phyloP scores from a whole-genome alignment of 53 echinoderm and acorn worm species.

The Apostichopus leukothele region DNA sequence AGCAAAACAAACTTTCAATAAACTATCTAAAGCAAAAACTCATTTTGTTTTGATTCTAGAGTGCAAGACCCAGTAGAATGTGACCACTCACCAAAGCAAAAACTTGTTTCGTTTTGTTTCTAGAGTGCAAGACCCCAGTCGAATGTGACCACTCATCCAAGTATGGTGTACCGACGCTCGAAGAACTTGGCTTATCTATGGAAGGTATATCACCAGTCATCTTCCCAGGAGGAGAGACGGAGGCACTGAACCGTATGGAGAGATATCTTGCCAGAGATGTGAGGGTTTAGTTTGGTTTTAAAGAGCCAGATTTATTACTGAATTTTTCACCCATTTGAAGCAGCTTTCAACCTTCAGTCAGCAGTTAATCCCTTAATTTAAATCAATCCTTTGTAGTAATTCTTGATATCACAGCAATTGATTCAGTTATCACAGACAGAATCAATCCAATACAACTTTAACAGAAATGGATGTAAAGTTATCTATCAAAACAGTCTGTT shows the following conservation, averaged over 20 bases:
- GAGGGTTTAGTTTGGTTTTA: background rate
- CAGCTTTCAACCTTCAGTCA: no score
- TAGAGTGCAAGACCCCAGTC: conserved; percentile 60
- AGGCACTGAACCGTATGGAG: conserved; percentile 64
- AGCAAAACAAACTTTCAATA: no score
- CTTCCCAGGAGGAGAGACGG: conserved; percentile 84
- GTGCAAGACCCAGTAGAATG: conserved; percentile 45
- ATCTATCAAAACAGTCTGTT: no score
- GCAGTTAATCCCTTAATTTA: background rate
- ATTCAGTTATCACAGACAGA: no score
- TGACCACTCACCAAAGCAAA: conserved; percentile 11
- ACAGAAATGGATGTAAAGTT: no score
- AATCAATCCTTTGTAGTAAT: no score
- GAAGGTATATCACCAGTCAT: conserved; percentile 46
- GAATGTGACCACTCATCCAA: conserved; percentile 49
- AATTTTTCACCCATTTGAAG: no score
- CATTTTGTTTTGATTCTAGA: conserved; percentile 17
- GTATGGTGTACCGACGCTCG: conserved; percentile 67
- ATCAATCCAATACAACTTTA: no score
- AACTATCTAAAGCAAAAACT: no score
- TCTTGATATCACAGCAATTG: no score
- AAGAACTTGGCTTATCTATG: conserved; percentile 53
- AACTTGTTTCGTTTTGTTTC: background rate
- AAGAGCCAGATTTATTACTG: no score
- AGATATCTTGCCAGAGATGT: conserved; percentile 66